Evolutionary conservation across 2,888 invertebrate genomes (phyloP).

Genomic region (Nymphalis polychloros): DNA sequence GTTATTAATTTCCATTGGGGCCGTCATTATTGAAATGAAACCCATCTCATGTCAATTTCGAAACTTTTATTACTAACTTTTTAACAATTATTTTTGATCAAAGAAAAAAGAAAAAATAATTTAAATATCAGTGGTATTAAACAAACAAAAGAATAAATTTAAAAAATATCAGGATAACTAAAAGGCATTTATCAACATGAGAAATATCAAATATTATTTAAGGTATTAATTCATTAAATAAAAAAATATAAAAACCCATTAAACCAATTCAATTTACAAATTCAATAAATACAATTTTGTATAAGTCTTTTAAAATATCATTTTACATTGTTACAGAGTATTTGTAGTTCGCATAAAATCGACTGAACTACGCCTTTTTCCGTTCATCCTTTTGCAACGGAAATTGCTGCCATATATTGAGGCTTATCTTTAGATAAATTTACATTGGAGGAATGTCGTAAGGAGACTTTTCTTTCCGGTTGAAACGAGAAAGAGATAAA

Average conservation of each 20-base stretch:
- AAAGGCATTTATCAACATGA: too few relatives aligned
- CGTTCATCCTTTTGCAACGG: slow-evolving; percentile 66
- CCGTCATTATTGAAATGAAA: too few relatives aligned
- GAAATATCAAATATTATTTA: too few relatives aligned
- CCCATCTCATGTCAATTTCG: too few relatives aligned
- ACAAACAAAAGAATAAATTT: too few relatives aligned
- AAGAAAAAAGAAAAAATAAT: too few relatives aligned
- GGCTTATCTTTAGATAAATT: slow-evolving; percentile 73
- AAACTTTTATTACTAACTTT: too few relatives aligned
- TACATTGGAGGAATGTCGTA: slow-evolving; percentile 55
- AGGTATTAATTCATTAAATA: too few relatives aligned
- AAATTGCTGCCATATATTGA: slow-evolving; percentile 75
- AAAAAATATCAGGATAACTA: too few relatives aligned
- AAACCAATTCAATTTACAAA: neutral
- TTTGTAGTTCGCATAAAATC: slow-evolving; percentile 58
- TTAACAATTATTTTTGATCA: too few relatives aligned
- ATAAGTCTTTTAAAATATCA: slow-evolving; percentile 3
- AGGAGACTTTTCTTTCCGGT: slow-evolving; percentile 25
- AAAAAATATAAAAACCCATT: neutral
- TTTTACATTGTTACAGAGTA: slow-evolving; percentile 46
- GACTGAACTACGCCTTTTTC: slow-evolving; percentile 55
- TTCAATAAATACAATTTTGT: neutral
- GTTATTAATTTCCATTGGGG: too few relatives aligned
- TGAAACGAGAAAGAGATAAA: slow-evolving; percentile 3
- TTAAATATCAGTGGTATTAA: too few relatives aligned